Evolutionary conservation across 2,113 vertebrate genomes (phyloP), one percentile per base, ranked within the genome.

Genomic region (Prunella himalayana): DNA sequence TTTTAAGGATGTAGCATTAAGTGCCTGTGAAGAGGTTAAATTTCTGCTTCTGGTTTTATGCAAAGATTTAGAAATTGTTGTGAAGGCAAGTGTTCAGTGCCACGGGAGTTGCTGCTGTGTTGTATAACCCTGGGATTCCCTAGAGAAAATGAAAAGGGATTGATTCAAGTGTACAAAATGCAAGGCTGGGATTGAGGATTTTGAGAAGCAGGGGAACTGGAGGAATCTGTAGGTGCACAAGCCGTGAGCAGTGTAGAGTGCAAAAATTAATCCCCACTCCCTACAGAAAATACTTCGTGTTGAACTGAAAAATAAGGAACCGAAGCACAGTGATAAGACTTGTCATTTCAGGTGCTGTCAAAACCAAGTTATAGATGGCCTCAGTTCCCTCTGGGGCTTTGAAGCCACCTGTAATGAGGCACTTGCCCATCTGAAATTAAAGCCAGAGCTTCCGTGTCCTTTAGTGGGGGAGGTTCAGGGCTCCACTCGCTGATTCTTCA

Each of bases 381-480:
- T 96, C 82, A 45, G 73, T 87, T 95, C 33, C 17, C 30, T 91
- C 44, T 15, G 44, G 68, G 59, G n/a, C 77, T 92, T 37, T 77
- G 84, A 77, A 25, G 9, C 42, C 61, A 12, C 42, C 28, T 60
- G 20, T n/a, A 25, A 24, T 5, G 54, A 81, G 33, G 50, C 60
- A 15, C 27, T 21, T 63, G 41, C 53, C 60, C 53, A 14, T 4
- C 13, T 64, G 28, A 63, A 92, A 27, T 66, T 1, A n/a, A 15
- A 19, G 31, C 56, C 68, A 50, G 61, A 57, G 10, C 31, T 88
- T 51, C 63, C 15, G 1, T 73, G 1, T 20, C 7, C 42, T 21
- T 51, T 39, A 53, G 14, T 5, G 39, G 47, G 78, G 71, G 28
- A 49, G 13, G 18, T 16, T 12, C 11, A 51, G 79, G 82, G 44